These are phyloP conservation scores for Spinus pinus DNA, from an alignment of 2,797 vertebrate species.

Conservation along the genomic window DNA sequence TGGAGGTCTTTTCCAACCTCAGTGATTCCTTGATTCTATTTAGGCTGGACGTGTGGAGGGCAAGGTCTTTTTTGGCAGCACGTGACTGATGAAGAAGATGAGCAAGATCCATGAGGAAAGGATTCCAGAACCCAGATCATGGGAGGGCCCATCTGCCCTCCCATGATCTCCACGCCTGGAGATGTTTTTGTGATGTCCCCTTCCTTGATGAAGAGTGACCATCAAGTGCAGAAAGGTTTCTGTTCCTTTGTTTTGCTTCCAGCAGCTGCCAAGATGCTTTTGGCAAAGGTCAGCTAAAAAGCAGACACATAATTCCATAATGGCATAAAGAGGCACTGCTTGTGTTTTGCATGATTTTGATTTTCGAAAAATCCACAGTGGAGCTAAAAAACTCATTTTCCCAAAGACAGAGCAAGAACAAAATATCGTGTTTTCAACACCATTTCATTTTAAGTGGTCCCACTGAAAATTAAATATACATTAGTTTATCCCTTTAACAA, in stretches of 20 bases:
- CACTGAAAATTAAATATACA: background rate
- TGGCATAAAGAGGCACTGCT: background rate
- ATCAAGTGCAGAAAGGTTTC: background rate
- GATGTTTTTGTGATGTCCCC: background rate
- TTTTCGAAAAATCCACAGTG: background rate
- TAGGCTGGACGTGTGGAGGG: background rate
- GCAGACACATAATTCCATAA: background rate
- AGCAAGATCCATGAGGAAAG: background rate
- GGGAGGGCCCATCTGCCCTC: background rate
- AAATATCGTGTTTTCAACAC: background rate
- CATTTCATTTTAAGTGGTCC: background rate
- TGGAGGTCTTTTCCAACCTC: background rate
- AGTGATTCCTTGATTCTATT: too few relatives aligned
- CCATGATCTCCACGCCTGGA: background rate
- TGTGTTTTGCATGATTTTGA: background rate
- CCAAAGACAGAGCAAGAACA: background rate
- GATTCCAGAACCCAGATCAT: background rate
- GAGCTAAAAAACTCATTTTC: background rate
- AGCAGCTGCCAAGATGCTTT: background rate
- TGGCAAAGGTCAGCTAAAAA: background rate
- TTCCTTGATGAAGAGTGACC: background rate
- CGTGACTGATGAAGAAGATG: background rate
- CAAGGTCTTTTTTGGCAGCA: background rate
- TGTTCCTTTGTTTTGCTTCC: background rate
- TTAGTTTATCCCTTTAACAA: background rate